Evolutionary conservation across 1,140 invertebrate species (phyloP).

Genomic region (Matsumurasca onukii): DNA sequence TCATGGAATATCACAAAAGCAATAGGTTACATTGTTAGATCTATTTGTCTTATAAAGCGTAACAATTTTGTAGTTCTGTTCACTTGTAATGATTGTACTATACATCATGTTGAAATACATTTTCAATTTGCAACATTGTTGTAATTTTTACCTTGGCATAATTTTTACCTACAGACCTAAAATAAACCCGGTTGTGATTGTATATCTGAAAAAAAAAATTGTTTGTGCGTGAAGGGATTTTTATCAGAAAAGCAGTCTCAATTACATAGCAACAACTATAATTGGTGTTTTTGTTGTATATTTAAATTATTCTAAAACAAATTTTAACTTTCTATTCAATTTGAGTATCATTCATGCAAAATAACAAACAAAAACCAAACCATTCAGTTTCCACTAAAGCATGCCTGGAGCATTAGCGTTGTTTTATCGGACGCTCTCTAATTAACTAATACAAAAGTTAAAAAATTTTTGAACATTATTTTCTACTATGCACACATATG

Average conservation of each 20-base stretch:
- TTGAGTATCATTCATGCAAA: background rate
- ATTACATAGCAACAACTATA: background rate
- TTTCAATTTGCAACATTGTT: background rate
- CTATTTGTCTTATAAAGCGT: background rate
- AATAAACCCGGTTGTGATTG: background rate
- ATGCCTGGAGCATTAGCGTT: background rate
- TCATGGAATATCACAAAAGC: constrained; percentile 5
- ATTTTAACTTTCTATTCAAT: background rate
- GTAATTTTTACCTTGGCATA: background rate
- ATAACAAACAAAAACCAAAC: background rate
- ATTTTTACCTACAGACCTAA: background rate
- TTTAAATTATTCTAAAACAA: background rate
- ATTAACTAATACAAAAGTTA: background rate
- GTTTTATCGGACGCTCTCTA: constrained; percentile 11
- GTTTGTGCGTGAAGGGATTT: background rate
- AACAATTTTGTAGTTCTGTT: background rate
- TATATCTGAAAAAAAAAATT: background rate
- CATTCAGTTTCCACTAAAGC: background rate
- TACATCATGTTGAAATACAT: background rate
- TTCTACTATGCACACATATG: background rate
- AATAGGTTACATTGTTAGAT: background rate
- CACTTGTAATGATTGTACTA: background rate
- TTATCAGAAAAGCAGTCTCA: background rate
- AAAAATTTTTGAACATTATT: background rate
- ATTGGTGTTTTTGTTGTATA: background rate